Evolutionary conservation across 2,888 invertebrate genomes (phyloP).

Genomic region (Halictus ligatus): DNA sequence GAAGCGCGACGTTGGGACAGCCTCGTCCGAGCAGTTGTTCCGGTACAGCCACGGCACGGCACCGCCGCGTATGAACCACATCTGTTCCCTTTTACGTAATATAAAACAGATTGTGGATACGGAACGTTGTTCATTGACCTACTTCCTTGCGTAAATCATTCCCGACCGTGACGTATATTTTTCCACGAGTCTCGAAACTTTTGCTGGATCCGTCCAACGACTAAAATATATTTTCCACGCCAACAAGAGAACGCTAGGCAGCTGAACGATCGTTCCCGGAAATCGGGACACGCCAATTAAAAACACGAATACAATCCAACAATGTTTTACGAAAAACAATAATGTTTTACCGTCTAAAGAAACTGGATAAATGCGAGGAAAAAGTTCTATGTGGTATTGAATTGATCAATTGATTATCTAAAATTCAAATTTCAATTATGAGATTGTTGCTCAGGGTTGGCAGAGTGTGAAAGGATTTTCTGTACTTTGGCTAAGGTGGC

Average conservation of each 20-base stretch:
- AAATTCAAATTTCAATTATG: background rate
- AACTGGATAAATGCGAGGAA: background rate
- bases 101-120: background rate
- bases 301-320: background rate
- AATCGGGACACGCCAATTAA: background rate
- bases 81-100: background rate
- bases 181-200: background rate
- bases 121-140: conserved; percentile 30
- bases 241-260: background rate
- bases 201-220: background rate
- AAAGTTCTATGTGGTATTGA: background rate
- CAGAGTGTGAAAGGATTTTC: background rate
- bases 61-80: background rate
- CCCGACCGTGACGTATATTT: background rate
- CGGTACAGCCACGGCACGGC: background rate
- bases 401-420: background rate
- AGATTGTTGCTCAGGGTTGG: background rate
- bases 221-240: background rate
- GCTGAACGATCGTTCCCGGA: too few species aligned
- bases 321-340: background rate
- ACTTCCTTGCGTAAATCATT: conserved; percentile 13
- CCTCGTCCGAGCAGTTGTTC: background rate
- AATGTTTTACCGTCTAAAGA: background rate
- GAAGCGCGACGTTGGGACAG: background rate
- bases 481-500: too few species aligned